phyloP scores from a whole-genome alignment of 2,113 vertebrate genomes.

The Anhinga rufa region DNA sequence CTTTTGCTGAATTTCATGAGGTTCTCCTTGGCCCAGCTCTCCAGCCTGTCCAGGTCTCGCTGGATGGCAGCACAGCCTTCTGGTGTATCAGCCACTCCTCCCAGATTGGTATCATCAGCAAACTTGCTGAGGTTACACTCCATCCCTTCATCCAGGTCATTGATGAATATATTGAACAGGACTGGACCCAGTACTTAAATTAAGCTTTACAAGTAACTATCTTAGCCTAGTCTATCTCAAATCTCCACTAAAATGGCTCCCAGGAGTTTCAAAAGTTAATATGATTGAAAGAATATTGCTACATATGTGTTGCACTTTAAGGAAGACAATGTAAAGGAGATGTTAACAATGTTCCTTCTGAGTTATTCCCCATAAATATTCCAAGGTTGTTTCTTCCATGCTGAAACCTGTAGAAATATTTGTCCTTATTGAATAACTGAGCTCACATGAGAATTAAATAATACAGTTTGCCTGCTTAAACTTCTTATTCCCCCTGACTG shows the following conservation, averaged over 20 bases:
- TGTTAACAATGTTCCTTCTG: not conserved
- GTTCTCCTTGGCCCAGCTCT: too few species aligned
- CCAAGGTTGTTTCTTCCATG: not conserved
- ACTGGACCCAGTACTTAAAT: not conserved
- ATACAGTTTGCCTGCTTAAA: not conserved
- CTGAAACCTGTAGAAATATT: not conserved
- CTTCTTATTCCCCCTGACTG: not conserved
- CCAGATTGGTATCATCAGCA: too few species aligned
- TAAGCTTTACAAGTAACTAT: not conserved
- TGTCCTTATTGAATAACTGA: not conserved
- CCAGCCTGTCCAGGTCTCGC: too few species aligned
- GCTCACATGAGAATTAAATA: not conserved
- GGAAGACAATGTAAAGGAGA: not conserved
- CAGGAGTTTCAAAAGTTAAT: not conserved
- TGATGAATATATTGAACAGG: too few species aligned
- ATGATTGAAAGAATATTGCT: not conserved
- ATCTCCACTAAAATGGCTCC: not conserved
- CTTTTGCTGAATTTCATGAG: too few species aligned
- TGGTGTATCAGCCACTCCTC: too few species aligned
- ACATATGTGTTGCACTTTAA: not conserved
- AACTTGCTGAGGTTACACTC: too few species aligned
- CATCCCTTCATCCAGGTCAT: too few species aligned
- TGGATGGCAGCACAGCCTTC: too few species aligned
- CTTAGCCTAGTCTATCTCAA: not conserved
- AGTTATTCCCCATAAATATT: not conserved